phyloP scores from a whole-genome alignment of 2,888 invertebrate genomes.

The Paralinhomoeus sp. region DNA sequence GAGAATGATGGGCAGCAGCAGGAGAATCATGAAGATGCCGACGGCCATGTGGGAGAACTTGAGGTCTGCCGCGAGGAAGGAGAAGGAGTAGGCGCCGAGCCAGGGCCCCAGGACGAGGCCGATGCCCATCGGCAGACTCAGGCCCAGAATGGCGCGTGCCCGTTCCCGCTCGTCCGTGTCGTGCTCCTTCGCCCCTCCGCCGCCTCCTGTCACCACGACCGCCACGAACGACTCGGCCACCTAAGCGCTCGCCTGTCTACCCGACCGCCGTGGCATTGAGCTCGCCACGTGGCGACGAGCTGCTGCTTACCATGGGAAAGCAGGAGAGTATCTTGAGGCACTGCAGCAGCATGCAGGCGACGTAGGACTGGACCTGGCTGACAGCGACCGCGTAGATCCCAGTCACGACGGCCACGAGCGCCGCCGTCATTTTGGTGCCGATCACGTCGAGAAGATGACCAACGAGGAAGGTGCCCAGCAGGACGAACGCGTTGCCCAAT shows the following conservation, averaged over 20 bases:
- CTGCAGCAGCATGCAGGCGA: slow-evolving; percentile 10
- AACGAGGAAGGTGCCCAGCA: slow-evolving; percentile 15
- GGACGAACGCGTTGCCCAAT: slow-evolving; percentile 10
- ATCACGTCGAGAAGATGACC: slow-evolving; percentile 8
- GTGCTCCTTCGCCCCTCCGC: background rate
- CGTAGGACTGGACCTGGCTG: slow-evolving; percentile 7
- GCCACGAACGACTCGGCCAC: slow-evolving; percentile 13
- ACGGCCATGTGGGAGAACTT: slow-evolving; percentile 10
- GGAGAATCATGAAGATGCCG: slow-evolving; percentile 9
- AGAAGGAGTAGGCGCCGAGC: slow-evolving; percentile 4
- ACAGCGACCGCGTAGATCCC: slow-evolving; percentile 7
- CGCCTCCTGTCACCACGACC: slow-evolving; percentile 9
- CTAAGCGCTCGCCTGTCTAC: no score
- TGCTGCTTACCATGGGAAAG: slow-evolving; percentile 11
- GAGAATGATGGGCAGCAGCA: slow-evolving; percentile 11
- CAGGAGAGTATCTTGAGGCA: slow-evolving; percentile 11
- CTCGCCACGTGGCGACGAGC: no score
- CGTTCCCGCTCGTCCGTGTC: slow-evolving; percentile 8
- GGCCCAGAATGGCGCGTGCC: slow-evolving; percentile 11
- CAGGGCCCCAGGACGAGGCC: slow-evolving; percentile 16
- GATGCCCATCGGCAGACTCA: slow-evolving; percentile 15
- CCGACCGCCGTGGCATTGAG: no score
- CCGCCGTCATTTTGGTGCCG: background rate
- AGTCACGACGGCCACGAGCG: background rate
- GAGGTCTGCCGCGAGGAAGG: slow-evolving; percentile 8